Base-by-base conservation (phyloP, 2,113 vertebrate genomes). In the Oplegnathus fasciatus region DNA sequence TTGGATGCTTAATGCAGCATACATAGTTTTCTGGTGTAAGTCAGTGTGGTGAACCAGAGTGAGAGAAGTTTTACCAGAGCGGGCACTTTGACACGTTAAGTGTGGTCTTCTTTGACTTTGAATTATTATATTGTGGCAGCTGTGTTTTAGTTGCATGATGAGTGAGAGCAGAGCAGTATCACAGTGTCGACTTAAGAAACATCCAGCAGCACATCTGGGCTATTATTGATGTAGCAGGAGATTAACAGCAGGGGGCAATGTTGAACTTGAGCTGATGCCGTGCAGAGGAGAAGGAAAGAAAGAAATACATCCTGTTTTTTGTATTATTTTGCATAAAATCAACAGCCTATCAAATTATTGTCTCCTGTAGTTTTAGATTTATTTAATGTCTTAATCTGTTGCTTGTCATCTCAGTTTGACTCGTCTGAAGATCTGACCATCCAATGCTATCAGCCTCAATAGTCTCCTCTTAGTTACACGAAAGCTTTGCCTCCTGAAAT, bases 191-290 rank as follows among this genome's bases (percentile, higher is more conserved):
- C n/a, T 78, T 74, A 9, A 87, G 44, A 69, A 80, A 78, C 46
- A 82, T 60, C 28, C 60, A 65, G n/a, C 60, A 65, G 69, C 69
- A 81, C 86, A 86, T 89, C 80, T 87, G 78, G 73, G 52, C 37
- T 74, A 6, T 48, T 80, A 24, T 72, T 78, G 82, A 65, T 74
- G 64, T 78, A 72, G 26, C 78, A n/a, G 44, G 40, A 54, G 48
- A 50, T 64, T 32, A 89, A 75, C 94, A 94, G 86, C 74, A 94
- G 95, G 92, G 91, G 94, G 94, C 94, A 85, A 78, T 93, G 86
- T 95, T 89, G 79, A 83, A 82, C 89, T 73, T 91, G 71, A 89
- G 3, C 64, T 76, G n/a, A 52, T 70, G 8, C 24, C 20, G 78
- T 52, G 6, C n/a, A 70, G 15, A 66, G 6, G n/a, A n/a, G 28